Percentiles rank a stretch among this genome's conserved stretches.
Conservation (phyloP, 2,113 vertebrate species). For the Andinoacara biseriatus region DNA sequence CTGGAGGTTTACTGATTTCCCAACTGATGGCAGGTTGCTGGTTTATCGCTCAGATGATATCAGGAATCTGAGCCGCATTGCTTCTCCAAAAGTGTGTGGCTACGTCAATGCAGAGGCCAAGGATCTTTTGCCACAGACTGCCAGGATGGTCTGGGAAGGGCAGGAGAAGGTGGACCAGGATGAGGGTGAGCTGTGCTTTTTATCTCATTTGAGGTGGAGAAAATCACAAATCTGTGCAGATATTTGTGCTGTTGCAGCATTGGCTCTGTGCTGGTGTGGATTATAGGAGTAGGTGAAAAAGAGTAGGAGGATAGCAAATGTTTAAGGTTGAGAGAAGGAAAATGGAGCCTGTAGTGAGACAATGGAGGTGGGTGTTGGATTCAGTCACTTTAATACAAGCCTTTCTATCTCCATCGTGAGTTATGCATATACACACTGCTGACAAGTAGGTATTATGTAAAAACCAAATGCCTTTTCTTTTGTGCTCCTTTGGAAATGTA, state of each 20-base stretch:
- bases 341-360: slow-evolving; percentile 43
- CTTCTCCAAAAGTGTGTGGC: slow-evolving; percentile 93
- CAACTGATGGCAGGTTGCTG: slow-evolving; percentile 85
- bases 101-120: slow-evolving; percentile 83
- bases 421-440: slow-evolving; percentile 39
- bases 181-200: slow-evolving; percentile 47
- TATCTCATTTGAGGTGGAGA: neutral
- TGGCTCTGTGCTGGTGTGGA: slow-evolving; percentile 7
- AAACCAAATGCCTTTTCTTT: slow-evolving; percentile 30
- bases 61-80: slow-evolving; percentile 89
- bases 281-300: slow-evolving; percentile 13
- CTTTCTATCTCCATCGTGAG: slow-evolving; percentile 28
- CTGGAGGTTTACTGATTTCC: slow-evolving; percentile 90
- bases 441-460: slow-evolving; percentile 62
- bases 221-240: neutral
- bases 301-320: slow-evolving; percentile 50
- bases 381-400: slow-evolving; percentile 49
- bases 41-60: slow-evolving; percentile 96
- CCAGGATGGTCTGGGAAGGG: slow-evolving; percentile 42
- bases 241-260: neutral
- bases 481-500: slow-evolving; percentile 37
- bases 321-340: slow-evolving; percentile 51
- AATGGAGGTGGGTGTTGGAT: slow-evolving; percentile 52
- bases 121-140: slow-evolving; percentile 80
- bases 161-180: slow-evolving; percentile 49